These are phyloP conservation scores for Onychomys arenicola DNA, from an alignment of 2,797 vertebrate species.

Conservation along the genomic window DNA sequence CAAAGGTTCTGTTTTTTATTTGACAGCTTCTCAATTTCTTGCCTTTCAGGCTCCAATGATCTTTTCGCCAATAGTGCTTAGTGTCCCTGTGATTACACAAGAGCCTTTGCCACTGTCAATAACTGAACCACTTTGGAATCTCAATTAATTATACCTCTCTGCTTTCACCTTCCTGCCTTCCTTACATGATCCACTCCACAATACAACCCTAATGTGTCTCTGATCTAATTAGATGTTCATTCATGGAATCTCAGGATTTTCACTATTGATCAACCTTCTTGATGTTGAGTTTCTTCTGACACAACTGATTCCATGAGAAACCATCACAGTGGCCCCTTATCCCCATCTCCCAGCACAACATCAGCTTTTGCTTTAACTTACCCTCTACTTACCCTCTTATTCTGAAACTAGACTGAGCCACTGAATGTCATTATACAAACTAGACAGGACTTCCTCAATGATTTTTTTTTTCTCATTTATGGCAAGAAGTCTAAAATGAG, in stretches of 20 bases:
- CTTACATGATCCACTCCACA: neutral
- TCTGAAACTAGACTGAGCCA: neutral
- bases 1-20: neutral
- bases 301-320: neutral
- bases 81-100: neutral
- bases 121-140: neutral
- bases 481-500: neutral
- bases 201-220: neutral
- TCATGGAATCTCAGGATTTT: neutral
- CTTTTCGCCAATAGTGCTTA: neutral
- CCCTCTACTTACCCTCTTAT: neutral
- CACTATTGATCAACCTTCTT: neutral
- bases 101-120: neutral
- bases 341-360: neutral
- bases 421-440: neutral
- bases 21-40: neutral
- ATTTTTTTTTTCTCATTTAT: neutral
- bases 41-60: neutral
- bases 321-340: neutral
- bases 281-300: neutral
- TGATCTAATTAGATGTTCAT: neutral
- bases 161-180: neutral
- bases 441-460: neutral
- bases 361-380: neutral
- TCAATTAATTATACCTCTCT: neutral